phyloP scores from a whole-genome alignment of 2,113 vertebrate genomes.

The Mungos mungo region DNA sequence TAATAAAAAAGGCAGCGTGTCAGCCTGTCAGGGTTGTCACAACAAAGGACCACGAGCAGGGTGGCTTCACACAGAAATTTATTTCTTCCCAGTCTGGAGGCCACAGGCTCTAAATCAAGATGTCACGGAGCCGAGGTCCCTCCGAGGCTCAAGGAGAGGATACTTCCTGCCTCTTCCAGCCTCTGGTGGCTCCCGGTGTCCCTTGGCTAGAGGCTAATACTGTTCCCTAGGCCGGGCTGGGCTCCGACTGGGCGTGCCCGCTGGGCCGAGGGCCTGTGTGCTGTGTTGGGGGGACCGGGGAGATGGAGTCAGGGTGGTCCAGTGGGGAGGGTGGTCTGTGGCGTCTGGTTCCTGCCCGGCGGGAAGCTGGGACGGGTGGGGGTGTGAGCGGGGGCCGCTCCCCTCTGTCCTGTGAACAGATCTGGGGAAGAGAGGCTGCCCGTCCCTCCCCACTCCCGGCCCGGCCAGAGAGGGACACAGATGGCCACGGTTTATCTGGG shows the following conservation, averaged over 20 bases:
- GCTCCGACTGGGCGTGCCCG: neutral
- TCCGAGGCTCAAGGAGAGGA: neutral
- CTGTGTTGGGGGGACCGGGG: accelerated
- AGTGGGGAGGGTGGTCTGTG: no score
- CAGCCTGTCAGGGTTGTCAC: neutral
- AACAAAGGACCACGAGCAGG: no score
- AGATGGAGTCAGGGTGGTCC: no score
- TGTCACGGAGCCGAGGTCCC: neutral
- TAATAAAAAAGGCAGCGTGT: neutral
- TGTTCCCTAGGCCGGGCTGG: neutral
- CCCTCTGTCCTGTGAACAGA: neutral
- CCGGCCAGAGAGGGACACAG: neutral
- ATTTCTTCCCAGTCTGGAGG: neutral
- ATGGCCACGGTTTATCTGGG: neutral
- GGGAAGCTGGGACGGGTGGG: neutral
- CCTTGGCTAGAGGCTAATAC: neutral
- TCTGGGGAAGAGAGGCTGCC: neutral
- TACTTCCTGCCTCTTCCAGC: neutral
- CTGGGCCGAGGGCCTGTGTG: accelerated
- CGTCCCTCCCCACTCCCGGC: neutral
- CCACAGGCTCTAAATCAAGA: neutral
- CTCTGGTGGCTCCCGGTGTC: neutral
- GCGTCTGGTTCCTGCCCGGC: neutral
- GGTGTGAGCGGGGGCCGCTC: neutral
- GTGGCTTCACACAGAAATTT: neutral